Evolutionary conservation across 2,113 vertebrate species (phyloP).

Genomic region (Amphiprion percula): DNA sequence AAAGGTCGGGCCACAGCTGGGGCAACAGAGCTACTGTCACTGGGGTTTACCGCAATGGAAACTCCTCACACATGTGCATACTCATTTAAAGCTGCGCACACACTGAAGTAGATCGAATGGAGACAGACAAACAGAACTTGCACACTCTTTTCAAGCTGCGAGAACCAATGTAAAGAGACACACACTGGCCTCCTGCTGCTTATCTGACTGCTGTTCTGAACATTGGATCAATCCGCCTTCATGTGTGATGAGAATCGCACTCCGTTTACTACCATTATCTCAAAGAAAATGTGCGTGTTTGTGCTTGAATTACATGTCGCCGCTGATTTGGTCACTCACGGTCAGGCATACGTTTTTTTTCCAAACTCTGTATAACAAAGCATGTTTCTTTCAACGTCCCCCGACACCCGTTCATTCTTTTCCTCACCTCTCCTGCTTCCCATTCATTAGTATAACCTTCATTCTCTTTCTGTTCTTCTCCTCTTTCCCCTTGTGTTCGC

Average conservation of each 20-base stretch:
- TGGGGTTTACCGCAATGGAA: conserved; percentile 34
- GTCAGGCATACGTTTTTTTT: conserved; percentile 4
- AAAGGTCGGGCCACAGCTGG: conserved; percentile 76
- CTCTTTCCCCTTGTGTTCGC: conserved; percentile 27
- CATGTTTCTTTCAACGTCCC: conserved; percentile 52
- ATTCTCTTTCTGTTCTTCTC: conserved; percentile 30
- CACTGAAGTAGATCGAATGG: not conserved
- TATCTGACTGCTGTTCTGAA: conserved; percentile 58
- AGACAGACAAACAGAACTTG: not conserved
- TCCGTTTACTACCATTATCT: conserved; percentile 41
- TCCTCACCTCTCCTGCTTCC: conserved; percentile 7
- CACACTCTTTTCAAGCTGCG: conserved; percentile 12
- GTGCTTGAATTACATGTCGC: conserved; percentile 28
- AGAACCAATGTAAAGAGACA: conserved; percentile 10
- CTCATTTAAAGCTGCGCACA: not conserved
- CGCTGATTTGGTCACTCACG: conserved; percentile 44
- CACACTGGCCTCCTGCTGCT: conserved; percentile 33
- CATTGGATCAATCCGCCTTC: conserved; percentile 40
- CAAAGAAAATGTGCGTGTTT: conserved; percentile 11
- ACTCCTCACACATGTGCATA: conserved; percentile 15
- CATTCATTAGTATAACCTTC: conserved; percentile 69
- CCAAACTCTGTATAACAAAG: not conserved
- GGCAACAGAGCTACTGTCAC: conserved; percentile 36
- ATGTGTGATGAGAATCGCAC: conserved; percentile 50
- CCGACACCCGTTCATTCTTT: conserved; percentile 31